A percentile compares a stretch with the other conserved stretches of the same genome.
Evolutionary conservation across 1,140 invertebrate genomes (phyloP).

Genomic region (Uloborus diversus): DNA sequence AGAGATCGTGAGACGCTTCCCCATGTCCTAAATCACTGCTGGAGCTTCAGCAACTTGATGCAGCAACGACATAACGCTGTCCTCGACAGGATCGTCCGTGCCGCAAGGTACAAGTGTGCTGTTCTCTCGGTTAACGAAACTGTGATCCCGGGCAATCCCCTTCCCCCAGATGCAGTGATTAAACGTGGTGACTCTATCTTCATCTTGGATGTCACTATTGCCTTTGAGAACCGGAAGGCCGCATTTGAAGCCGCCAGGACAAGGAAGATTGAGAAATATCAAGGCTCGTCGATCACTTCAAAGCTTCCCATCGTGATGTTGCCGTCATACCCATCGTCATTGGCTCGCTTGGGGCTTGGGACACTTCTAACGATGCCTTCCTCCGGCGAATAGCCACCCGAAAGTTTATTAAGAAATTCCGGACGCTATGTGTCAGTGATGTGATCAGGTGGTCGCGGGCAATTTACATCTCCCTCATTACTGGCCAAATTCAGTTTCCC

Average conservation of each 20-base stretch:
- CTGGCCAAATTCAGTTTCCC: not conserved
- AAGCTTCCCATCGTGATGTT: too few species aligned
- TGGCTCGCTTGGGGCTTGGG: constrained; percentile 10
- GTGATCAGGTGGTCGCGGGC: not conserved
- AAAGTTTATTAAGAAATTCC: not conserved
- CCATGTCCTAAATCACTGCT: not conserved
- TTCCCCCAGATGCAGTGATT: not conserved
- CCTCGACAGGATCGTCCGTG: not conserved
- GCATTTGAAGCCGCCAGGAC: not conserved
- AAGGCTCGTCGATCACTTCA: not conserved
- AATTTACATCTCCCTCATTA: not conserved
- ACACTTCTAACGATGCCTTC: not conserved
- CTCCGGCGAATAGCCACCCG: not conserved
- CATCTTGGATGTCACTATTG: not conserved
- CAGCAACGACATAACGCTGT: not conserved
- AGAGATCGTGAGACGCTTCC: not conserved
- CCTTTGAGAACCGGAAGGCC: not conserved
- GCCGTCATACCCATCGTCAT: not conserved
- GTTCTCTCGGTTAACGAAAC: not conserved
- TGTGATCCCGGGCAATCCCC: not conserved
- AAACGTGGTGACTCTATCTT: fast-evolving
- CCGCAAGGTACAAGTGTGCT: not conserved
- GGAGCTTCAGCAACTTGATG: too few species aligned
- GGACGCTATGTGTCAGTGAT: not conserved
- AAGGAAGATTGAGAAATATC: not conserved